Conservation (phyloP, 2,797 vertebrate genomes). For the Clarias pachynema region DNA sequence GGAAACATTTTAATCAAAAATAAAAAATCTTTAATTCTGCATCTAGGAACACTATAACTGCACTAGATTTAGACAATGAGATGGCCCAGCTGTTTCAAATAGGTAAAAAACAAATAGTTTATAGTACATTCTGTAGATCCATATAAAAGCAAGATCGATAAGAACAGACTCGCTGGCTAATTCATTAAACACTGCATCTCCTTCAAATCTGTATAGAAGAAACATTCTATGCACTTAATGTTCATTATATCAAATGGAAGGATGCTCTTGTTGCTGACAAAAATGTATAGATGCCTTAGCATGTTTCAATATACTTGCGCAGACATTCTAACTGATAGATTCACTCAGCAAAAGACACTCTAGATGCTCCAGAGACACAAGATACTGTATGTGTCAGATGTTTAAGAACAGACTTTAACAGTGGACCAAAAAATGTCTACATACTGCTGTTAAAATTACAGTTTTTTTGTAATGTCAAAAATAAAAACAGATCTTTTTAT, state of each 20-base stretch:
- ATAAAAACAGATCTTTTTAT: background rate
- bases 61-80: background rate
- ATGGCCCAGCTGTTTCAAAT: background rate
- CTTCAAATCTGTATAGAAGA: background rate
- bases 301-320: background rate
- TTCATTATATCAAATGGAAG: background rate
- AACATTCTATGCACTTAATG: background rate
- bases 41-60: background rate
- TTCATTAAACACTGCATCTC: background rate
- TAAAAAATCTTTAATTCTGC: no score
- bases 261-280: background rate
- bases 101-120: background rate
- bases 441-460: background rate
- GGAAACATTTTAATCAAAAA: no score
- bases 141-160: no score
- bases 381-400: background rate
- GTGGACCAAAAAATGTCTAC: background rate
- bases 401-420: background rate
- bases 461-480: background rate
- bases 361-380: background rate
- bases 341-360: background rate
- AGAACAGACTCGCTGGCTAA: background rate
- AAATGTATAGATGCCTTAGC: background rate
- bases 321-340: background rate
- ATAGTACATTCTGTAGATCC: no score